Base-by-base conservation (phyloP, 2,888 invertebrate species). In the Ashinkailepas kermadecensis region DNA sequence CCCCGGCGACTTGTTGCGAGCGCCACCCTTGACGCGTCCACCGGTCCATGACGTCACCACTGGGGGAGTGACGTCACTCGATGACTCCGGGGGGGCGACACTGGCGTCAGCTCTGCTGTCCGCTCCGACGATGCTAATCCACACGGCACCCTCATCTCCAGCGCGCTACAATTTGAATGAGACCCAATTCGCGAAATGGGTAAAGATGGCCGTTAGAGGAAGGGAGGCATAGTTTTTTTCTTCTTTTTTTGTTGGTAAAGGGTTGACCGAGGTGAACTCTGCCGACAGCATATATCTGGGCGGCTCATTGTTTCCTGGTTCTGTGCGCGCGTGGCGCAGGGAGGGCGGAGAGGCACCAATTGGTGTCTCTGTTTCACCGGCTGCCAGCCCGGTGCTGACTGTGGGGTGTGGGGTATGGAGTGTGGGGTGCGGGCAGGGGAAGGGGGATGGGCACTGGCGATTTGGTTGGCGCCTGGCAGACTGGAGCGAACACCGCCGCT, bases 251-350 rank as follows among this genome's bases (percentile, higher is more conserved):
- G 54, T 18, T 18, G 54, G 54, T 18, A 21, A 74, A 74, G 74
- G 74, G 74, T n/a, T 74, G 39, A 54, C 12, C 15, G 54, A 54
- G 74, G 74, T 74, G 15, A 74, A 74, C 15, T 74, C 54, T 10
- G 54, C 7, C 13, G 39, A 2, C 67, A 13, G n/a, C 12, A 25
- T 8, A 74, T n/a, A 15, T 74, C 54, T 74, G 74, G 54, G 74
- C 13, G 74, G 74, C 18, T 74, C 74, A 74, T 74, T 74, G 74
- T 74, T 74, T 74, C 74, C 74, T 54, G 67, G 67, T 67, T 13
- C 25, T 10, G 65, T 65, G 9, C 18, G 65, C 23, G 23, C 65
- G 67, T 25, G 25, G n/a, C 67, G 2, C 13, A 25, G 67, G 25
- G 25, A n/a, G 67, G 25, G 25, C 25, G 25, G 25, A 12, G 2